Evolutionary conservation across 2,888 invertebrate genomes (phyloP).

Genomic region (Timandra comae): DNA sequence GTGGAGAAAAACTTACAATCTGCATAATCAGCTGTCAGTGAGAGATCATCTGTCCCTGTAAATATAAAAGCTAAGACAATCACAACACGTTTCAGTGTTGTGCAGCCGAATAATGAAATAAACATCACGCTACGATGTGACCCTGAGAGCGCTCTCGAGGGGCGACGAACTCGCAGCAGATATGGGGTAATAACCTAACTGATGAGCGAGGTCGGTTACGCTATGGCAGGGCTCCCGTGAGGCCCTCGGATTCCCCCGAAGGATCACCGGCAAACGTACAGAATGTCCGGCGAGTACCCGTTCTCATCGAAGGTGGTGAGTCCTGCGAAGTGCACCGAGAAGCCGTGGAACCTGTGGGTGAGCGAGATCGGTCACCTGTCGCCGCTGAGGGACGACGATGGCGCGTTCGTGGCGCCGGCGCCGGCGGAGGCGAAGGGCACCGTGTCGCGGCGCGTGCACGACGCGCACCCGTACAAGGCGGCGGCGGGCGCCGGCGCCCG

Average conservation of each 20-base stretch:
- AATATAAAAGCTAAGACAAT: slow-evolving; percentile 74
- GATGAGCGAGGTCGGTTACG: slow-evolving; percentile 53
- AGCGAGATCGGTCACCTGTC: slow-evolving; percentile 68
- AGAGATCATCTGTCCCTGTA: slow-evolving; percentile 77
- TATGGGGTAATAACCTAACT: slow-evolving; percentile 76
- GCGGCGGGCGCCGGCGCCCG: slow-evolving; percentile 39
- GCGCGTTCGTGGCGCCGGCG: slow-evolving; percentile 45
- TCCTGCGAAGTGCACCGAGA: slow-evolving; percentile 68
- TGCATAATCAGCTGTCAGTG: slow-evolving; percentile 78
- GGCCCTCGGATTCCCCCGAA: slow-evolving; percentile 40
- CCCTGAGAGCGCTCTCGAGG: slow-evolving; percentile 41
- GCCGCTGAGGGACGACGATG: slow-evolving; percentile 60
- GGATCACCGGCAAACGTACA: slow-evolving; percentile 44
- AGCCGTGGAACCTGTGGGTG: slow-evolving; percentile 73
- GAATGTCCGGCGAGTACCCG: slow-evolving; percentile 66
- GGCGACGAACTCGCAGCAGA: slow-evolving; percentile 45
- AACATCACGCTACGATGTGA: slow-evolving; percentile 60
- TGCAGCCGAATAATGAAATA: slow-evolving; percentile 58
- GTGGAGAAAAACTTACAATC: slow-evolving; percentile 74
- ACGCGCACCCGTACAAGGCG: slow-evolving; percentile 49
- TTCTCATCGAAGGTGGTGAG: slow-evolving; percentile 62
- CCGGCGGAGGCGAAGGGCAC: slow-evolving; percentile 46
- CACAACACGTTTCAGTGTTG: slow-evolving; percentile 59
- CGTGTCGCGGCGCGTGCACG: slow-evolving; percentile 40
- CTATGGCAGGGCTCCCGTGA: slow-evolving; percentile 65